Percentiles rank a stretch among this genome's conserved stretches.
These are phyloP conservation scores for Parus major DNA, from an alignment of 2,113 vertebrate species.

Conservation along the genomic window DNA sequence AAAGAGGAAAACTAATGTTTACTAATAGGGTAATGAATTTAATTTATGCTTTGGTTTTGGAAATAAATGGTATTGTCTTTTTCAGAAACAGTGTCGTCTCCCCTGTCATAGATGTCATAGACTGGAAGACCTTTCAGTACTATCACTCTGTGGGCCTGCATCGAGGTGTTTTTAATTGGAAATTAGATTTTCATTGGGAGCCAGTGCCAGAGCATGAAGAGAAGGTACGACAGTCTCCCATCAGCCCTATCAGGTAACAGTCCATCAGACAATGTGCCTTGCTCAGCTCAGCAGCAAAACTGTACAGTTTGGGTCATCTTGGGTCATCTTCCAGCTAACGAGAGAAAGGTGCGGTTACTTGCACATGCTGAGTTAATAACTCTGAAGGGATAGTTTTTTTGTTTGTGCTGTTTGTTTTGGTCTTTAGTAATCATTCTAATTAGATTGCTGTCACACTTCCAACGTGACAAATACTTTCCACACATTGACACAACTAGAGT, in stretches of 20 bases:
- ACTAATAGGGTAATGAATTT: background rate
- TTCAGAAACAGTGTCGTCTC: constrained; percentile 85
- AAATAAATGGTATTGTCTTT: background rate
- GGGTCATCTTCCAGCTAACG: background rate
- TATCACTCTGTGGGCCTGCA: constrained; percentile 76
- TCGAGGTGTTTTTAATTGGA: constrained; percentile 87
- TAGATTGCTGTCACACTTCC: background rate
- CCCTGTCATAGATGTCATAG: constrained; percentile 85
- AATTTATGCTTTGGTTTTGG: background rate
- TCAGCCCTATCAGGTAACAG: constrained; percentile 83
- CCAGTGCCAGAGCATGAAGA: constrained; percentile 69
- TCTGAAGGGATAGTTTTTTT: background rate
- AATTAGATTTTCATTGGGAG: constrained; percentile 87
- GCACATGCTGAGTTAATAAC: background rate
- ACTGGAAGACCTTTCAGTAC: constrained; percentile 87
- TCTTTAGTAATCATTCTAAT: background rate
- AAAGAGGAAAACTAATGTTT: background rate
- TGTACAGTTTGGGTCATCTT: background rate
- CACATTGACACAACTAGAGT: background rate
- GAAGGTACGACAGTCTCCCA: constrained; percentile 70
- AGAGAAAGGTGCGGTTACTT: background rate
- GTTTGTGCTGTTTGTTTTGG: background rate
- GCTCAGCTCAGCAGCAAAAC: background rate
- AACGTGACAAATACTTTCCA: background rate
- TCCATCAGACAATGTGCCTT: background rate